A percentile compares a stretch with the other conserved stretches of the same genome.
Evolutionary conservation across 2,113 vertebrate genomes (phyloP).

Genomic region (Drymodes brunneopygia): DNA sequence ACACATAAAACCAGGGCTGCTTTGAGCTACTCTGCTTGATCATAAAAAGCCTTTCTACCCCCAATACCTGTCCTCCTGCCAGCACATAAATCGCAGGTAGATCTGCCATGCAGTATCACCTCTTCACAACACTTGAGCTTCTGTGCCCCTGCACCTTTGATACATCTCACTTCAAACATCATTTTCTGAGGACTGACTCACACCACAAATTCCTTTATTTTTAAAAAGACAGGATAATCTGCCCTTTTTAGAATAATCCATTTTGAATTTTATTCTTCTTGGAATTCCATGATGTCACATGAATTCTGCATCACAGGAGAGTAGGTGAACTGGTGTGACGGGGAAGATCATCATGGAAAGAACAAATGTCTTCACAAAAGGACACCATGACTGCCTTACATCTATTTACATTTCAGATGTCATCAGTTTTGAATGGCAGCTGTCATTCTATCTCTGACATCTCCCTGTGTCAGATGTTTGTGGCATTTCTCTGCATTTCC

Average conservation of each 20-base stretch:
- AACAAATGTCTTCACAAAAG: background rate
- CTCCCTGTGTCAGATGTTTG: background rate
- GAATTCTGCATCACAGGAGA: background rate
- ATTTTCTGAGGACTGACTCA: background rate
- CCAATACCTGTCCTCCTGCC: background rate
- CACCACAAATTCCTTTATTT: background rate
- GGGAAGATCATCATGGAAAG: background rate
- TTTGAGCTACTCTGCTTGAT: slow-evolving; percentile 10
- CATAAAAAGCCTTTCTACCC: slow-evolving; percentile 28
- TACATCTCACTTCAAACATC: background rate
- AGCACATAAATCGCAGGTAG: slow-evolving; percentile 16
- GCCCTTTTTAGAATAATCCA: background rate
- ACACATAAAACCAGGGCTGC: background rate
- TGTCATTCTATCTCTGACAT: background rate
- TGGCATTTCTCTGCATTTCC: background rate
- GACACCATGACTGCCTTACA: background rate
- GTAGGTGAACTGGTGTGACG: background rate
- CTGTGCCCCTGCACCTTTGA: background rate
- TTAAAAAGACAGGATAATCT: background rate
- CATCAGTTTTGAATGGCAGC: background rate
- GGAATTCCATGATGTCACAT: slow-evolving; percentile 1
- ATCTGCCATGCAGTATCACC: background rate
- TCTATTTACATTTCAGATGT: background rate
- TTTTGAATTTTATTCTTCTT: background rate
- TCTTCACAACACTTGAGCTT: background rate